phyloP scores from a whole-genome alignment of 2,888 invertebrate species.

The Lasioglossum vierecki region DNA sequence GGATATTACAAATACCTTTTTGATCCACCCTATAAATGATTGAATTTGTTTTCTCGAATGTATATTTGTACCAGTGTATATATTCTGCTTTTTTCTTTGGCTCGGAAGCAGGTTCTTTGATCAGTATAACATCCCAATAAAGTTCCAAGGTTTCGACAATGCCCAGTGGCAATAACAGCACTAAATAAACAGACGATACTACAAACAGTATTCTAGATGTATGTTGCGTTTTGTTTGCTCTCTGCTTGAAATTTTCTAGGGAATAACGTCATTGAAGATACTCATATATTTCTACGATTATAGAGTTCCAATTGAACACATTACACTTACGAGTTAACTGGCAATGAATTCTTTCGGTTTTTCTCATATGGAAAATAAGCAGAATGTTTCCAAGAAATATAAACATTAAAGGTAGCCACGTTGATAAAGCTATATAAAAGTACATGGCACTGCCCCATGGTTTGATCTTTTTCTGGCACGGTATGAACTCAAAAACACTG shows the following conservation, averaged over 20 bases:
- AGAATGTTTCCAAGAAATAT: conserved; percentile 81
- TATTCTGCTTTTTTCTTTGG: conserved; percentile 71
- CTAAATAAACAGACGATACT: conserved; percentile 81
- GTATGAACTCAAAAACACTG: conserved; percentile 81
- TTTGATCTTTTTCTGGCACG: conserved; percentile 77
- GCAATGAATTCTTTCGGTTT: conserved; percentile 72
- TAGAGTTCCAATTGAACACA: background rate
- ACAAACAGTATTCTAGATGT: conserved; percentile 79
- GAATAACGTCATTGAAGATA: conserved; percentile 46
- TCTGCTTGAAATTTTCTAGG: conserved; percentile 71
- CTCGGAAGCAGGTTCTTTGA: conserved; percentile 68
- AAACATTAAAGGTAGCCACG: conserved; percentile 81
- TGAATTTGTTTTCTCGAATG: background rate
- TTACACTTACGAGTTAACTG: conserved; percentile 75
- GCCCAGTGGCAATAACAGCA: conserved; percentile 81
- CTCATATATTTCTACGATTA: conserved; percentile 8
- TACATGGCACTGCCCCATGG: conserved; percentile 80
- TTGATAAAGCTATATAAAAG: conserved; percentile 80
- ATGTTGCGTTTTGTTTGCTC: conserved; percentile 68
- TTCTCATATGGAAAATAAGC: conserved; percentile 77
- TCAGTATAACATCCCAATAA: conserved; percentile 79
- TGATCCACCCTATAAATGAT: background rate
- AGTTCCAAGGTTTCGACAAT: conserved; percentile 81
- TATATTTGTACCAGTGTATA: conserved; percentile 76
- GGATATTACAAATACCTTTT: background rate